Conservation (phyloP, 2,113 vertebrate genomes). For the Etia nguti region DNA sequence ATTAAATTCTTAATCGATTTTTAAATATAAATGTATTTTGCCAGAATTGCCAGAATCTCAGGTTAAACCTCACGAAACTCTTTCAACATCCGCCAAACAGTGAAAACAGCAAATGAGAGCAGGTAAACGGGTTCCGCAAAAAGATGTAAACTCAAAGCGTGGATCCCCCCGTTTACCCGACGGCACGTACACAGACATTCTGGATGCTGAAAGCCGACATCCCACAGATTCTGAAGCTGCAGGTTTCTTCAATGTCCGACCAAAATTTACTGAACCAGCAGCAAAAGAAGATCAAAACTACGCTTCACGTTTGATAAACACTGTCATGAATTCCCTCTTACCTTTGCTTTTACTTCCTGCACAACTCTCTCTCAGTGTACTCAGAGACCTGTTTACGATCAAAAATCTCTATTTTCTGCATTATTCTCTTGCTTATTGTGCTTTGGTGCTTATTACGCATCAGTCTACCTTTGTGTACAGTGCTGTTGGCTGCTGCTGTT, state of each 20-base stretch:
- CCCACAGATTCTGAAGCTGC: background rate
- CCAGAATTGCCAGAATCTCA: background rate
- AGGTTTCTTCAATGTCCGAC: background rate
- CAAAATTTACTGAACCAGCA: background rate
- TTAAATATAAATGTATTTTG: background rate
- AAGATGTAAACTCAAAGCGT: background rate
- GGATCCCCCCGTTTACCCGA: background rate
- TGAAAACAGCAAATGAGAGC: background rate
- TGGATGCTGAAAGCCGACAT: background rate
- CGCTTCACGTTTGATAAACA: background rate
- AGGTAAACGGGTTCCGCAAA: background rate
- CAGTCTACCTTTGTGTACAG: background rate
- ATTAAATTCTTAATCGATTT: rapidly evolving
- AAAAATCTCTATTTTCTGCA: background rate
- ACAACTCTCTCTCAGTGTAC: background rate
- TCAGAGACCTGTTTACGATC: no score
- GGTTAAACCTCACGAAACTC: background rate
- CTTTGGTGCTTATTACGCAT: background rate
- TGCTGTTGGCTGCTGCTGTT: background rate
- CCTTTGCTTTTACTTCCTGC: background rate
- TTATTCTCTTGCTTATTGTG: background rate
- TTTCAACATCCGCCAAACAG: background rate
- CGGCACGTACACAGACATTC: background rate
- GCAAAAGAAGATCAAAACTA: background rate
- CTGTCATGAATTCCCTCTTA: background rate